Base-by-base conservation (phyloP, 2,797 vertebrate genomes). In the Distichodus sexfasciatus region DNA sequence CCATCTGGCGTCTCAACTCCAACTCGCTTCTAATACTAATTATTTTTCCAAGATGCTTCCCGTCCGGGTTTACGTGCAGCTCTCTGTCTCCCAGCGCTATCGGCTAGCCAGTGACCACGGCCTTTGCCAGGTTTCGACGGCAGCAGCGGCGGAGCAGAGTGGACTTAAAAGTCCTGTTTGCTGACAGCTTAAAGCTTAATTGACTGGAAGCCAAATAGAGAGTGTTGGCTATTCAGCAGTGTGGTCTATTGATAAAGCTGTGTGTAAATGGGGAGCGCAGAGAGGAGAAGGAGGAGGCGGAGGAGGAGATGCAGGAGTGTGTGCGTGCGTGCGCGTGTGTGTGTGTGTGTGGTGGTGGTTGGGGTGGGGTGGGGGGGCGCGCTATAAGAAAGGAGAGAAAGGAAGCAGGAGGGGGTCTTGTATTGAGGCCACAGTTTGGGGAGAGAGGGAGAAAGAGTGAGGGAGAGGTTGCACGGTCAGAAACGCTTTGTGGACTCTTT, bases 161-260 rank as follows among this genome's bases (percentile, higher is more conserved):
- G 87, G 91, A 90, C 90, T 92, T 90, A 88, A 88, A 90, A 91
- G 90, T 90, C 88, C 87, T 92, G 91, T 93, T 93, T 92, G 90
- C 92, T 88, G 91, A 92, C 92, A 92, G 91, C 91, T 92, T 91
- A 92, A 90, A 91, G 91, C 91, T 90, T 91, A 91, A 92, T 92
- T 92, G 91, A 93, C 90, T 91, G 89, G 87, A 92, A 91, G 90
- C 89, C 88, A 91, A 92, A 91, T 87, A 87, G 90, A 91, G 89
- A 83, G 87, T 83, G 87, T 86, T 89, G 86, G 84, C 83, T 81
- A 87, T 90, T 89, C 90, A 87, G 87, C 78, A 71, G 64, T 77
- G 33, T 78, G 78, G 77, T 76, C 88, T 88, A 85, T 85, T 85
- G 83, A 83, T 87, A 86, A 86, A 90, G 90, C 89, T 77, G 57